Evolutionary conservation across 2,113 vertebrate genomes (phyloP).

Genomic region (Coptodon rendalli): DNA sequence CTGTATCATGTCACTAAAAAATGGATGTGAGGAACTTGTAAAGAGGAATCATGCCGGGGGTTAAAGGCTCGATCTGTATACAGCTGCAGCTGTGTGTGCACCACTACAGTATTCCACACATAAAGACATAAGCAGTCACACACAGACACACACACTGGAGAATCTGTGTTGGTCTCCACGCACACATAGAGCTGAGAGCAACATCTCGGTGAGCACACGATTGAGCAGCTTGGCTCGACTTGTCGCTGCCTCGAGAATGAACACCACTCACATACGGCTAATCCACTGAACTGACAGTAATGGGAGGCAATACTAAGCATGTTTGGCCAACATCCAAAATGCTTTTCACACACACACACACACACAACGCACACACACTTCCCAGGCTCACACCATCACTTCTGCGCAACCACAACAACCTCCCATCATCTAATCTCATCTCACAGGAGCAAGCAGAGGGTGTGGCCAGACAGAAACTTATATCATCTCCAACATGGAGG

Average conservation of each 20-base stretch:
- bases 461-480: conserved; percentile 46
- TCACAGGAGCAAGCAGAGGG: conserved; percentile 10
- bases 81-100: background rate
- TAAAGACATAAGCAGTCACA: background rate
- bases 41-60: background rate
- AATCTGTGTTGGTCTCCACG: background rate
- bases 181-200: background rate
- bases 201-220: background rate
- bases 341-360: background rate
- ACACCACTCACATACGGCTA: conserved; percentile 15
- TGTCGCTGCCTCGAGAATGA: background rate
- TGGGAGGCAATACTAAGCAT: conserved; percentile 35
- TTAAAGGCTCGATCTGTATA: background rate
- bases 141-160: background rate
- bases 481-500: conserved; percentile 30
- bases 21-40: background rate
- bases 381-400: background rate
- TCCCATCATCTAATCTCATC: background rate
- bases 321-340: conserved; percentile 40
- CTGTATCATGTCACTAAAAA: background rate
- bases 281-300: conserved; percentile 49
- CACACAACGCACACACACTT: background rate
- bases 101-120: background rate
- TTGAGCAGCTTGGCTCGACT: background rate
- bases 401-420: background rate